Evolutionary conservation across 1,140 invertebrate species (phyloP).

Genomic region (Nasonia vitripennis): DNA sequence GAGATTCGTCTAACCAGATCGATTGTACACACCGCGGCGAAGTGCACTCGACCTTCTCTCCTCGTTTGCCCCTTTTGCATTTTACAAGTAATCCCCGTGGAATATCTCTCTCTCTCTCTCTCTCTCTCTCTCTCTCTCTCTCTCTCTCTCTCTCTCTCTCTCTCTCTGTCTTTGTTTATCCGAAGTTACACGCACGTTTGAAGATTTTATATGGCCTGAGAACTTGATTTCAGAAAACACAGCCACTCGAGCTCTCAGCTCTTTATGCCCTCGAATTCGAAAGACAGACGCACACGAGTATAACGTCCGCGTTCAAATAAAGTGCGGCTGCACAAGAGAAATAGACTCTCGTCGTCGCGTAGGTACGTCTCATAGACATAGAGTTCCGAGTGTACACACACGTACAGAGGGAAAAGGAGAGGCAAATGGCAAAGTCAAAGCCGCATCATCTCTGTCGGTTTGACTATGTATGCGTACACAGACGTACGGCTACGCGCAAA

Average conservation of each 20-base stretch:
- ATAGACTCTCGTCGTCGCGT: too few relatives aligned
- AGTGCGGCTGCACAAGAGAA: not conserved
- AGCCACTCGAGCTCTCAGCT: too few relatives aligned
- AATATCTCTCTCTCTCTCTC: too few relatives aligned
- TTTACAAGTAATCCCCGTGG: constrained; percentile 12
- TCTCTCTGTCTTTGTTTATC: not conserved
- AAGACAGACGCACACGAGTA: too few relatives aligned
- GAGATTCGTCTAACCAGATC: constrained; percentile 50
- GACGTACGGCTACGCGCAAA: not conserved
- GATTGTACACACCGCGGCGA: constrained; percentile 29
- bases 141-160: too few relatives aligned
- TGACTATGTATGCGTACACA: not conserved
- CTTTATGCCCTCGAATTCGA: too few relatives aligned
- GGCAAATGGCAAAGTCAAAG: not conserved
- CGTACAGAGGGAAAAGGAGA: not conserved
- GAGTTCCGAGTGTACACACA: not conserved
- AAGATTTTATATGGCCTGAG: too few relatives aligned
- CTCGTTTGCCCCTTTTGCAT: constrained; percentile 37
- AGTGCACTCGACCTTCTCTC: not conserved
- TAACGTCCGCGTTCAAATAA: not conserved
- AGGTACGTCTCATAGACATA: not conserved
- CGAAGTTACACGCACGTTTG: too few relatives aligned
- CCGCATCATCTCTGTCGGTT: not conserved
- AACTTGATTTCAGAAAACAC: too few relatives aligned
- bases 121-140: not conserved